A percentile compares a stretch with the other conserved stretches of the same genome.
Conservation (phyloP, 2,113 vertebrate species). For the Plectropomus leopardus region DNA sequence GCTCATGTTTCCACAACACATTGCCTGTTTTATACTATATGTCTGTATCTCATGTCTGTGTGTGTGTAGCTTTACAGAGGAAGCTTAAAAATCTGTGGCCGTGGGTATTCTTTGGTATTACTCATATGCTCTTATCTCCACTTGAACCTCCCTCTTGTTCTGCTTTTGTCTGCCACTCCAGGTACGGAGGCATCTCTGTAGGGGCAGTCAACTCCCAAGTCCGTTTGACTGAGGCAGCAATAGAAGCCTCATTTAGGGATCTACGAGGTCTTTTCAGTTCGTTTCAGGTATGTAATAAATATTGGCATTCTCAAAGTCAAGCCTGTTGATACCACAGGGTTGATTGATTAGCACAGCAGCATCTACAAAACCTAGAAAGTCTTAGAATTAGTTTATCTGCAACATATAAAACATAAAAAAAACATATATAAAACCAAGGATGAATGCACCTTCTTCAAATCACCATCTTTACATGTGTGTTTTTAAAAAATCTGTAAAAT, state of each 20-base stretch:
- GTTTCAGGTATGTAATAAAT: conserved; percentile 68
- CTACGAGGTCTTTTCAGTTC: conserved; percentile 67
- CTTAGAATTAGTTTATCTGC: neutral
- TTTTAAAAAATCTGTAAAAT: neutral
- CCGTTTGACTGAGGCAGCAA: conserved; percentile 71
- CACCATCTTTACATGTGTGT: neutral
- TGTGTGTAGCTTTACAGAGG: neutral
- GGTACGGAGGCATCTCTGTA: conserved; percentile 85
- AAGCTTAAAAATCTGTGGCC: neutral
- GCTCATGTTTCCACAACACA: neutral
- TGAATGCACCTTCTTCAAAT: neutral
- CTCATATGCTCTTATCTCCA: neutral
- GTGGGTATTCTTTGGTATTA: neutral
- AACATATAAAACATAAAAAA: too few species aligned
- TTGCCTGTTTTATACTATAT: neutral
- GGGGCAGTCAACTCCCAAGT: conserved; percentile 85
- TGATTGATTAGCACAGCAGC: neutral
- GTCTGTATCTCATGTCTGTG: neutral
- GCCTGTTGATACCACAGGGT: conserved; percentile 2
- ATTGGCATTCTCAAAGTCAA: neutral
- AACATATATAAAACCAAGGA: neutral
- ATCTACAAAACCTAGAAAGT: too few species aligned
- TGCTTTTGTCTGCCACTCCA: conserved; percentile 35
- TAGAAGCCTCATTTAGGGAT: conserved; percentile 64
- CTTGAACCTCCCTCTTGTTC: conserved; percentile 22